Evolutionary conservation across 2,888 invertebrate species (phyloP).

Genomic region (Drosophila prolongata): DNA sequence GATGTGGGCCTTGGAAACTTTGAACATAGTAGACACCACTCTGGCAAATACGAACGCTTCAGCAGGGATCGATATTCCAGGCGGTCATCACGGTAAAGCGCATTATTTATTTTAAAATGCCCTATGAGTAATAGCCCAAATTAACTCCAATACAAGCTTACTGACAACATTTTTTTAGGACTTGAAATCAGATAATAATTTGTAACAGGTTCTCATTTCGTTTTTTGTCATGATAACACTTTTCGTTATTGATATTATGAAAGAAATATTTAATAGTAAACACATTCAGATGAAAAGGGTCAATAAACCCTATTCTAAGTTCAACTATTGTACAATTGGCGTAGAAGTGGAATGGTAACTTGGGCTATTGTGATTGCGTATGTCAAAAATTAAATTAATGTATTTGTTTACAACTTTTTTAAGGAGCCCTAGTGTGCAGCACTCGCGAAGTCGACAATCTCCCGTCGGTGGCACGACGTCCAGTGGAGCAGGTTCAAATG

Average conservation of each 20-base stretch:
- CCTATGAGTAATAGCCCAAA: not conserved
- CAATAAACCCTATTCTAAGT: too few relatives aligned
- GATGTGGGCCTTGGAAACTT: conserved; percentile 56
- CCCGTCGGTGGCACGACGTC: conserved; percentile 61
- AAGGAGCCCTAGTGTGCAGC: conserved; percentile 82
- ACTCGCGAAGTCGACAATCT: conserved; percentile 72
- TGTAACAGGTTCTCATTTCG: too few relatives aligned
- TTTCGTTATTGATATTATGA: too few relatives aligned
- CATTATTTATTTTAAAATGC: not conserved
- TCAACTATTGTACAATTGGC: too few relatives aligned
- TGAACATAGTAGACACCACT: conserved; percentile 76
- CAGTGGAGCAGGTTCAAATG: conserved; percentile 53
- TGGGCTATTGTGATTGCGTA: too few relatives aligned
- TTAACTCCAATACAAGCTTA: too few relatives aligned
- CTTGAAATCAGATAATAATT: too few relatives aligned
- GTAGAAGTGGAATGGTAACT: not conserved
- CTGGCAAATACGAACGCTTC: conserved; percentile 79
- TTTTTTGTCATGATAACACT: too few relatives aligned
- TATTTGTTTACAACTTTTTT: not conserved
- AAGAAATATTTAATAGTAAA: too few relatives aligned
- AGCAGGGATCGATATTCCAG: conserved; percentile 80
- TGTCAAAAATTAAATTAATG: too few relatives aligned
- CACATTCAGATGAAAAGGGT: too few relatives aligned
- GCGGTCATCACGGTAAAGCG: conserved; percentile 77
- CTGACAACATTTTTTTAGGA: too few relatives aligned